These are phyloP conservation scores for Varanus komodoensis DNA, from an alignment of 2,113 vertebrate species.

Conservation along the genomic window DNA sequence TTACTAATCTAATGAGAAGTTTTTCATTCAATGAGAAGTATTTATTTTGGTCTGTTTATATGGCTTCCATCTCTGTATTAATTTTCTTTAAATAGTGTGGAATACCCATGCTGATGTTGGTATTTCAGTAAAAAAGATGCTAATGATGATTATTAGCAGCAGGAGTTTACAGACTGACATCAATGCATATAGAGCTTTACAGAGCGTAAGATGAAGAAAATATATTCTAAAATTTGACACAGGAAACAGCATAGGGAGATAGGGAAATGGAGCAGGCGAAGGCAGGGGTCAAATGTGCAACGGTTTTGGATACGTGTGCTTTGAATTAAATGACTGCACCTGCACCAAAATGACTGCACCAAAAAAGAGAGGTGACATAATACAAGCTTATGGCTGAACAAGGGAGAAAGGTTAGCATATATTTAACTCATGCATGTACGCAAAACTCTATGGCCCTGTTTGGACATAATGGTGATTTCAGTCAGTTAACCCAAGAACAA, in stretches of 20 bases:
- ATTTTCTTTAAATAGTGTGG: neutral
- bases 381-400: neutral
- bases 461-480: no score
- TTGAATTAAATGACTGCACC: neutral
- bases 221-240: neutral
- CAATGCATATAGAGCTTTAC: no score
- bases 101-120: neutral
- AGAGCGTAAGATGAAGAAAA: no score
- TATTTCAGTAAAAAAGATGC: neutral
- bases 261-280: no score
- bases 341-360: neutral
- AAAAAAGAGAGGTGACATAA: neutral
- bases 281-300: neutral
- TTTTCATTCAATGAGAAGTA: no score
- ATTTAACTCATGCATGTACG: neutral
- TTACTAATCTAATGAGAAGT: no score
- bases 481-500: no score
- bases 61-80: neutral
- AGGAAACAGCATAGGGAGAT: neutral
- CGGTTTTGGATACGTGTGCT: neutral
- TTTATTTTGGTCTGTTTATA: slow-evolving; percentile 4
- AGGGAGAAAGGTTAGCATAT: neutral
- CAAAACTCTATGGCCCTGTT: neutral
- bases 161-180: no score
- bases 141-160: neutral